Conservation (phyloP, 2,113 vertebrate genomes). For the Leptobrachium leishanense region DNA sequence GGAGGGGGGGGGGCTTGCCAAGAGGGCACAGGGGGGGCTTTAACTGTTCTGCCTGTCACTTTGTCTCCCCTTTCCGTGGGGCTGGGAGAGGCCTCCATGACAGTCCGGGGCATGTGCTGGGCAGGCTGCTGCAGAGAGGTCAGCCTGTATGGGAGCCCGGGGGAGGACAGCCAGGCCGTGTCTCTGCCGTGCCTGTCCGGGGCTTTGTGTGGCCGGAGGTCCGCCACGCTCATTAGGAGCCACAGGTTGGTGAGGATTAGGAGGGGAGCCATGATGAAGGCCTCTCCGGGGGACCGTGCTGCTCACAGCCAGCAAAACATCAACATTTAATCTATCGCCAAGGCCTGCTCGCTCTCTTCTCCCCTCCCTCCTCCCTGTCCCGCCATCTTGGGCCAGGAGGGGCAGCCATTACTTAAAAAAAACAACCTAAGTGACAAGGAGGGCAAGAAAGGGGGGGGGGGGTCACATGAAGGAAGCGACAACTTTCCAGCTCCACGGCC, state of each 20-base stretch:
- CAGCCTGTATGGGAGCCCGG: too few species aligned
- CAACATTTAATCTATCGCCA: slow-evolving; percentile 16
- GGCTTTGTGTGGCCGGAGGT: slow-evolving; percentile 18
- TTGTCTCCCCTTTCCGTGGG: too few species aligned
- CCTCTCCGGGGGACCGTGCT: too few species aligned
- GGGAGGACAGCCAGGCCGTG: too few species aligned
- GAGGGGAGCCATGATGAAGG: not conserved
- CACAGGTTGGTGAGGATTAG: slow-evolving; percentile 28
- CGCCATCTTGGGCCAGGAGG: slow-evolving; percentile 84
- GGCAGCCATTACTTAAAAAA: slow-evolving; percentile 81
- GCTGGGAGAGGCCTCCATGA: too few species aligned
- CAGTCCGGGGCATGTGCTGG: too few species aligned
- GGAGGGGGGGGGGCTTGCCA: too few species aligned
- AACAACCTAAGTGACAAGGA: slow-evolving; percentile 66
- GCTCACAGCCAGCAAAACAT: not conserved
- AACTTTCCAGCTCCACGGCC: slow-evolving; percentile 62
- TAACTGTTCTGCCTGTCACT: too few species aligned
- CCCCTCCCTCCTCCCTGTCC: slow-evolving; percentile 72
- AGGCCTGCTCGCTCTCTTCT: slow-evolving; percentile 63
- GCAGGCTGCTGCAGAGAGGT: too few species aligned
- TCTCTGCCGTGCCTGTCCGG: not conserved
- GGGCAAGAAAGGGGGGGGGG: not conserved
- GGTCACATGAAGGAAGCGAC: slow-evolving; percentile 50
- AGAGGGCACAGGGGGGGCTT: too few species aligned
- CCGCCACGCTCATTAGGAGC: slow-evolving; percentile 6